Conservation (phyloP, 2,797 vertebrate species). For the Brachyrhaphis roseni region DNA sequence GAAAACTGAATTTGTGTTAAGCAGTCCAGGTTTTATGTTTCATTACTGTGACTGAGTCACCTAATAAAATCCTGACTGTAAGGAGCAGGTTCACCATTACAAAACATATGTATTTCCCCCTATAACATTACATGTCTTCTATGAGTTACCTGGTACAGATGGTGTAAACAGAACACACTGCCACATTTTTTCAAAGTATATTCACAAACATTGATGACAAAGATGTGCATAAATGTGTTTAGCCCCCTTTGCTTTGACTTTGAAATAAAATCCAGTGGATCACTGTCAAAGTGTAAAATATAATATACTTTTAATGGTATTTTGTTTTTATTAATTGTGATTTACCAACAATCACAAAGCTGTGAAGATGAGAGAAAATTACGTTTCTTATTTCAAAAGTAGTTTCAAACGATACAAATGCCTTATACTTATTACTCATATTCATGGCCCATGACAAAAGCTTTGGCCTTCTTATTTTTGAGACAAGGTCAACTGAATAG, state of each 20-base stretch:
- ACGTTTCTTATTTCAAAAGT: neutral
- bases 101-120: conserved; percentile 16
- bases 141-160: neutral
- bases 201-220: neutral
- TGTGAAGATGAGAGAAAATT: neutral
- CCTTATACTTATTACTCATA: neutral
- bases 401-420: neutral
- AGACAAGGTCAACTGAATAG: neutral
- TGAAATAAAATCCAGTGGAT: neutral
- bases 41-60: conserved; percentile 13
- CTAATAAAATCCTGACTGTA: conserved; percentile 6
- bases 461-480: neutral
- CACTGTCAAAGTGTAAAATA: neutral
- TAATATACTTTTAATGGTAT: neutral
- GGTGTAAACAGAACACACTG: neutral
- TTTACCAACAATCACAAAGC: neutral
- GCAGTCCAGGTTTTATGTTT: conserved; percentile 10
- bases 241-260: neutral
- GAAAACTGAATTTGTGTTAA: conserved; percentile 19
- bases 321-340: neutral
- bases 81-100: neutral
- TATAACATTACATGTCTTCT: neutral
- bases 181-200: neutral
- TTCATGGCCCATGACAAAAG: neutral
- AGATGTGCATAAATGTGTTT: neutral